These are phyloP conservation scores for Onthophagus sagittarius DNA, from an alignment of 2,888 invertebrate genomes.

Conservation along the genomic window DNA sequence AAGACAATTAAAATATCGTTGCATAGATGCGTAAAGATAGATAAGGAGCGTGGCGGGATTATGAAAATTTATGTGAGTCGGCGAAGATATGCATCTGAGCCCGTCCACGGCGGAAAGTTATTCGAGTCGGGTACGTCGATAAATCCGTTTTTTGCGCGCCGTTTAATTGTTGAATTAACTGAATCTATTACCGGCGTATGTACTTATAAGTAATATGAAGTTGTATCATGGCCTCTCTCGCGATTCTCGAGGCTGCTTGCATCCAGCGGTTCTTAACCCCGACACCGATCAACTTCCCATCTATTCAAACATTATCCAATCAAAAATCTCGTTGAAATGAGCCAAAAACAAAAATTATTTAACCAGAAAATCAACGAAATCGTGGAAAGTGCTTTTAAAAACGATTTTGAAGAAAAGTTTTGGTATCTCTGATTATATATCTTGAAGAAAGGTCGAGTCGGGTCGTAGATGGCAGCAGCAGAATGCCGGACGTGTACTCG, in stretches of 20 bases:
- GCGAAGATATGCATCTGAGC: conserved; percentile 3
- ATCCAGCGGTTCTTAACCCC: neutral
- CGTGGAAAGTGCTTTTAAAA: too few species aligned
- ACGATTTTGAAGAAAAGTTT: neutral
- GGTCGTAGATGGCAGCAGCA: neutral
- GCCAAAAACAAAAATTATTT: too few species aligned
- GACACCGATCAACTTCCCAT: neutral
- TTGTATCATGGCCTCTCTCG: conserved; percentile 1
- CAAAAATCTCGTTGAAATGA: too few species aligned
- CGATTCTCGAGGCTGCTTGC: neutral
- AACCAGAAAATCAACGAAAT: neutral
- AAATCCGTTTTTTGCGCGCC: conserved; percentile 10
- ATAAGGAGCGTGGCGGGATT: neutral
- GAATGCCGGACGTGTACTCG: conserved; percentile 6
- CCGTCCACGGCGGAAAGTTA: conserved; percentile 6
- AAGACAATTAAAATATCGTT: conserved; percentile 9
- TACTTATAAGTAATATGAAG: conserved; percentile 12
- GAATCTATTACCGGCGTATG: conserved; percentile 10
- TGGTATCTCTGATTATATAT: neutral
- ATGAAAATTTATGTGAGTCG: conserved; percentile 7
- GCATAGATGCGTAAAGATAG: neutral
- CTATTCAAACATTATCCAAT: neutral
- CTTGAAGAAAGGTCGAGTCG: neutral
- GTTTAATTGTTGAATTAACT: conserved; percentile 14
- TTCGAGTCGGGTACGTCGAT: conserved; percentile 9